These are phyloP conservation scores for Rhinolophus sinicus DNA, from an alignment of 2,113 vertebrate genomes.

Conservation along the genomic window DNA sequence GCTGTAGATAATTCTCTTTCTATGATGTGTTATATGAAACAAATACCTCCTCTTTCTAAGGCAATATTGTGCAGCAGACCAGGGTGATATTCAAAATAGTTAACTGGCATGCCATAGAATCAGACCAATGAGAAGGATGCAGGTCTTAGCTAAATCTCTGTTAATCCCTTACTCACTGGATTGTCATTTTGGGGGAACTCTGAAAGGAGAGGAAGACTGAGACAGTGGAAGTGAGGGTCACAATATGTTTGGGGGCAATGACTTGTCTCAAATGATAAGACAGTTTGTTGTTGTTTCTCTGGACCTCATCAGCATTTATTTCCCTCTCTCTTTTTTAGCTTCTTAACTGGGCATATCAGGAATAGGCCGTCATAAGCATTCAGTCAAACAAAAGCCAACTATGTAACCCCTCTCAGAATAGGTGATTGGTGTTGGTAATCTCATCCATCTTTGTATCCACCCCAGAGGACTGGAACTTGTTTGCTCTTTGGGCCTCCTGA, in stretches of 20 bases:
- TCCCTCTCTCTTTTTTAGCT: background rate
- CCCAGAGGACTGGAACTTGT: too few relatives aligned
- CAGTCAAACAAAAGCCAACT: background rate
- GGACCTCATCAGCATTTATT: background rate
- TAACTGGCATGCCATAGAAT: background rate
- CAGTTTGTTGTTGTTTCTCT: background rate
- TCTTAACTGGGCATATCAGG: background rate
- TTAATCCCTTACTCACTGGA: background rate
- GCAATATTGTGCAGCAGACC: background rate
- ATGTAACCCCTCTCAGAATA: background rate
- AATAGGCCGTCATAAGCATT: background rate
- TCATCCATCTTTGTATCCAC: background rate
- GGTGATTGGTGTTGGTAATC: too few relatives aligned
- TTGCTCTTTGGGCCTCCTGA: background rate
- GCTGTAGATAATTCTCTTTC: background rate
- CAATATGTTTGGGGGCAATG: accelerated
- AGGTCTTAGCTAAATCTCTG: too few relatives aligned
- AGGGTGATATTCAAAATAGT: background rate
- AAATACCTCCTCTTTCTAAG: background rate
- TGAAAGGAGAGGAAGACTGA: background rate
- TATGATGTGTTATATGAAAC: accelerated
- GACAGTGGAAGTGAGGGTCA: too few relatives aligned
- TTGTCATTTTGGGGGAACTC: accelerated
- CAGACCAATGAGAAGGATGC: too few relatives aligned
- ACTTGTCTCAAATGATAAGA: background rate